phyloP scores from a whole-genome alignment of 2,113 vertebrate species.

The Podarcis raffonei region DNA sequence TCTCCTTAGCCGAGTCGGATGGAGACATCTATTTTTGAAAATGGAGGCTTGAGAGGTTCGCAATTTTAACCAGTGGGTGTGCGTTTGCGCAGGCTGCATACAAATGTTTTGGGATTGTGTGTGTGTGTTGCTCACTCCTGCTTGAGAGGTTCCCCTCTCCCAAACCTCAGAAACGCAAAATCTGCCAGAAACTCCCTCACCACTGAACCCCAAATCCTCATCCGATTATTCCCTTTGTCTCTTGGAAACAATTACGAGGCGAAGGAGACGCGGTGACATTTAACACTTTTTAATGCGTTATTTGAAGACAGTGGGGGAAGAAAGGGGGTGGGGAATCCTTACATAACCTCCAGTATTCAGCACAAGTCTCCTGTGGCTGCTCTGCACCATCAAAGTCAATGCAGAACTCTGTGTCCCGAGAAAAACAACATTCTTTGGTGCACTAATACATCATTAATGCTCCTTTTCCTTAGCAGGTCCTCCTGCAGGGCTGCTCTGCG shows the following conservation, averaged over 20 bases:
- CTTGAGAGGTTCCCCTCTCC: background rate
- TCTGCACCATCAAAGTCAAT: slow-evolving; percentile 5
- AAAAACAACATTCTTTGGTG: slow-evolving; percentile 29
- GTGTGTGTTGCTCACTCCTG: background rate
- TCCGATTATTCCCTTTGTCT: background rate
- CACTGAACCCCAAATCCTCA: background rate
- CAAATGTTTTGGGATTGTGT: background rate
- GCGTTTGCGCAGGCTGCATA: background rate
- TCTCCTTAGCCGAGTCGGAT: background rate
- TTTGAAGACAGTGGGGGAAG: background rate
- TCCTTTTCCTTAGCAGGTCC: slow-evolving; percentile 4
- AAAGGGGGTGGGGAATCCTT: background rate
- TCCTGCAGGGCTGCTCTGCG: slow-evolving; percentile 18
- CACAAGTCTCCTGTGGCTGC: slow-evolving; percentile 41
- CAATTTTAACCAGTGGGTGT: background rate
- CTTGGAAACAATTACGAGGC: background rate
- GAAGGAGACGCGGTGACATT: background rate
- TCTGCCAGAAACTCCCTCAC: background rate
- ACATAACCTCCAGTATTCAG: slow-evolving; percentile 6
- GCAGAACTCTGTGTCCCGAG: slow-evolving; percentile 36
- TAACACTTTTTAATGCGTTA: background rate
- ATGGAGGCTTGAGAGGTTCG: background rate
- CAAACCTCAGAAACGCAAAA: background rate
- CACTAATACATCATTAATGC: slow-evolving; percentile 56
- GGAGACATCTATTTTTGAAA: background rate